Evolutionary conservation across 2,113 vertebrate genomes (phyloP).

Genomic region (Anhinga rufa): DNA sequence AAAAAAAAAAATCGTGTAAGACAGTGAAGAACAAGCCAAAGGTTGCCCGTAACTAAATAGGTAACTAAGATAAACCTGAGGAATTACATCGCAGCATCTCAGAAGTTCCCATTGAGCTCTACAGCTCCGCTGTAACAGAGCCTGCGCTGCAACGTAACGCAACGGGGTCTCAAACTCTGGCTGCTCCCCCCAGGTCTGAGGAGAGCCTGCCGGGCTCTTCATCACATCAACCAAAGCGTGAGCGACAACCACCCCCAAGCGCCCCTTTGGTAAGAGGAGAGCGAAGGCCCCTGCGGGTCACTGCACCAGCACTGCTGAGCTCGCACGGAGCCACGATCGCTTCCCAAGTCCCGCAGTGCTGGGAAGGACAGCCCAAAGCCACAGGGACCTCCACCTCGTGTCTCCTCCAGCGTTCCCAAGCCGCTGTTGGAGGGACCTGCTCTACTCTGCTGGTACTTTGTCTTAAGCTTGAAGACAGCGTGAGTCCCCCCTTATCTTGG

Average conservation of each 20-base stretch:
- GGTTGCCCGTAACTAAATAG: neutral
- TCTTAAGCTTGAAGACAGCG: neutral
- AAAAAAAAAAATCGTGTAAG: neutral
- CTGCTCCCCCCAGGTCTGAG: neutral
- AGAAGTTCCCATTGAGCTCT: neutral
- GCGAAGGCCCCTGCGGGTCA: neutral
- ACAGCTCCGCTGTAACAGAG: neutral
- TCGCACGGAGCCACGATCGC: rapidly evolving
- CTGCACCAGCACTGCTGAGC: neutral
- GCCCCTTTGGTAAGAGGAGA: neutral
- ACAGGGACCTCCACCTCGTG: neutral
- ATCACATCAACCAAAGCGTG: neutral
- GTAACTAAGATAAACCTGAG: neutral
- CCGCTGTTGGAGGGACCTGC: neutral
- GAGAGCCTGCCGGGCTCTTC: neutral
- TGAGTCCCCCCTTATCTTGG: neutral
- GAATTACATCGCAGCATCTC: neutral
- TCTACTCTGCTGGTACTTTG: neutral
- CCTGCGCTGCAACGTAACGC: neutral
- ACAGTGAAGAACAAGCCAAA: neutral
- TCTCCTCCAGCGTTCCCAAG: neutral
- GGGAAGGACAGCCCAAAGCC: neutral
- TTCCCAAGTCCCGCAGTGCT: neutral
- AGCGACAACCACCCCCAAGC: neutral
- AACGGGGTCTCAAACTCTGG: neutral